Evolutionary conservation across 2,797 vertebrate genomes (phyloP).

Genomic region (Thalassophryne amazonica): DNA sequence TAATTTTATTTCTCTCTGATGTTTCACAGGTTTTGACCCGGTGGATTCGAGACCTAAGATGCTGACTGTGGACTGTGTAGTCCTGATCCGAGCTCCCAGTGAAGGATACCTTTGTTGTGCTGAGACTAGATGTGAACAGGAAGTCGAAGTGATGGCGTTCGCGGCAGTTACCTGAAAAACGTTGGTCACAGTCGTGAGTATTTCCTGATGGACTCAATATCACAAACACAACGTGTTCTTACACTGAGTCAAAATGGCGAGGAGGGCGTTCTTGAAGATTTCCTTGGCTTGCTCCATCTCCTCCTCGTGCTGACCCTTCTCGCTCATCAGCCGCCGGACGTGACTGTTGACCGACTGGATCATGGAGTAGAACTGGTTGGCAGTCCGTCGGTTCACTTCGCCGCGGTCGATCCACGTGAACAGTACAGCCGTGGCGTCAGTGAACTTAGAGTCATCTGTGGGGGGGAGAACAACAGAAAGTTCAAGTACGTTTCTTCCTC

Average conservation of each 20-base stretch:
- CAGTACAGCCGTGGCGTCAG: constrained; percentile 86
- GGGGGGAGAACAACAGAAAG: background rate
- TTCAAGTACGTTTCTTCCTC: background rate
- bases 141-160: background rate
- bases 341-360: constrained; percentile 95
- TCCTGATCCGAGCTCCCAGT: no score
- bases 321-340: constrained; percentile 89
- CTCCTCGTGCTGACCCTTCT: constrained; percentile 91
- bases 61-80: no score
- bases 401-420: constrained; percentile 94
- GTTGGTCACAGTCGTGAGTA: background rate
- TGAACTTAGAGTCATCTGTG: constrained; percentile 90
- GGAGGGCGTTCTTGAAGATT: constrained; percentile 88
- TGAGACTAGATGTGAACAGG: background rate
- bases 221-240: constrained; percentile 74
- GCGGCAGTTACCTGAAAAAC: constrained; percentile 22
- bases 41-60: no score
- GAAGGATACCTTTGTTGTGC: no score
- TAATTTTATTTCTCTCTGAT: no score
- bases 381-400: constrained; percentile 89
- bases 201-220: no score
- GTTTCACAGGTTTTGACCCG: no score
- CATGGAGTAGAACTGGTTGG: constrained; percentile 97
- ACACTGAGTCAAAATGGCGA: constrained; percentile 92
- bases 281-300: constrained; percentile 93